Evolutionary conservation across 2,888 invertebrate species (phyloP).

Genomic region (Ariolimax columbianus): DNA sequence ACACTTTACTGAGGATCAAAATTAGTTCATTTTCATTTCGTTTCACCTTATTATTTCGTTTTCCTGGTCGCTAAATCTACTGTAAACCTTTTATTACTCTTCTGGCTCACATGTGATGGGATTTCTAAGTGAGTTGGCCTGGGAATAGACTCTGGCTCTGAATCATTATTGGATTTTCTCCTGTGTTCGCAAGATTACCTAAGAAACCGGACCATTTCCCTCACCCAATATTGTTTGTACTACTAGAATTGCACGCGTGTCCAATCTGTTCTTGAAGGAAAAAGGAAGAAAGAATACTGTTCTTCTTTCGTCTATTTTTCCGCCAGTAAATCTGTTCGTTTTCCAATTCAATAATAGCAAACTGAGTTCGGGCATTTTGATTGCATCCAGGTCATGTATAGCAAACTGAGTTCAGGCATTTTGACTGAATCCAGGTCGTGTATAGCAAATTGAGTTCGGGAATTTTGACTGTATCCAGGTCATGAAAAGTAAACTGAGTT

Average conservation of each 20-base stretch:
- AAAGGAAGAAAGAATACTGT: no score
- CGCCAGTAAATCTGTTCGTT: no score
- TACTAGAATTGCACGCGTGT: neutral
- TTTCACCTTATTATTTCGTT: neutral
- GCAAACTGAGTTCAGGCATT: no score
- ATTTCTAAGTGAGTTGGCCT: neutral
- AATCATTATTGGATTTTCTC: neutral
- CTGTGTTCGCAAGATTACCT: neutral
- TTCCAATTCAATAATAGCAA: no score
- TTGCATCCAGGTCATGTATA: no score
- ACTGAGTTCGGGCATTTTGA: no score
- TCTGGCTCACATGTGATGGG: neutral
- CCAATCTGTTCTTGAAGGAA: neutral
- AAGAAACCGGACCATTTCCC: neutral
- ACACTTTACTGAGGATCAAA: neutral
- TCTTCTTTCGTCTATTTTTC: no score
- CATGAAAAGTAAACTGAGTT: no score
- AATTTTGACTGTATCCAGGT: no score
- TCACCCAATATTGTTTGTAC: neutral
- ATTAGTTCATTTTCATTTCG: neutral
- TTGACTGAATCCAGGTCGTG: no score
- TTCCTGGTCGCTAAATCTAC: neutral
- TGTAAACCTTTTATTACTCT: neutral
- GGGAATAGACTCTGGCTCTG: neutral
- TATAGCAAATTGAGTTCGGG: no score